Percentiles rank a stretch among this genome's conserved stretches.
These are phyloP conservation scores for Helicoverpa armigera DNA, from an alignment of 1,140 invertebrate genomes.

Conservation along the genomic window DNA sequence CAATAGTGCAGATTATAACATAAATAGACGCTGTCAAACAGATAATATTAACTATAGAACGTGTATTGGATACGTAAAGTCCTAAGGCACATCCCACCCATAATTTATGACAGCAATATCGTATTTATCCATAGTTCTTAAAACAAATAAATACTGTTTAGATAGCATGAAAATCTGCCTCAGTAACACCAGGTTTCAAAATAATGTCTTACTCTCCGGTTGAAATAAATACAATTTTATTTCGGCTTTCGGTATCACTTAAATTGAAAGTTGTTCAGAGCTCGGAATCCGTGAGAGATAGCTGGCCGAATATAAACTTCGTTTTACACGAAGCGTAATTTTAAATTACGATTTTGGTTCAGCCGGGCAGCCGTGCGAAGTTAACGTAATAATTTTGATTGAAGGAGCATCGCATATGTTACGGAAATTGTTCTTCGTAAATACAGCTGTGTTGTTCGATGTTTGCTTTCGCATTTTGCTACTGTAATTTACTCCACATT, in stretches of 20 bases:
- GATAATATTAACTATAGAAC: no score
- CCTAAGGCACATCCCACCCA: no score
- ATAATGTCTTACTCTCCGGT: background rate
- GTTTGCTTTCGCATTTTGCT: background rate
- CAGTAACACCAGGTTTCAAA: no score
- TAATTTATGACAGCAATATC: no score
- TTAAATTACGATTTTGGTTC: conserved; percentile 17
- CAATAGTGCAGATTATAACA: no score
- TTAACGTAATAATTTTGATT: conserved; percentile 2
- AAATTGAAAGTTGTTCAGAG: conserved; percentile 18
- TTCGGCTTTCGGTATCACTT: background rate
- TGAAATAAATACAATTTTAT: no score
- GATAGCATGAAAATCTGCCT: no score
- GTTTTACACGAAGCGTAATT: conserved; percentile 26
- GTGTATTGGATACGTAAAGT: no score
- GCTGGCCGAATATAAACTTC: conserved; percentile 1
- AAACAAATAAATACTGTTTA: no score
- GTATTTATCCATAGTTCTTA: no score
- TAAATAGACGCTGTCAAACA: no score
- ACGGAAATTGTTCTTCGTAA: conserved; percentile 31
- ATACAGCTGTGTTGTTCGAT: background rate
- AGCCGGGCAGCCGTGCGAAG: background rate
- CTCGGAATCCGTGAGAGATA: conserved; percentile 8
- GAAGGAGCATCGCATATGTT: conserved; percentile 13
- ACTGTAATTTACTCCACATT: background rate